These are phyloP conservation scores for Zaprionus kolodkinae DNA, from an alignment of 1,140 invertebrate genomes.

Conservation along the genomic window DNA sequence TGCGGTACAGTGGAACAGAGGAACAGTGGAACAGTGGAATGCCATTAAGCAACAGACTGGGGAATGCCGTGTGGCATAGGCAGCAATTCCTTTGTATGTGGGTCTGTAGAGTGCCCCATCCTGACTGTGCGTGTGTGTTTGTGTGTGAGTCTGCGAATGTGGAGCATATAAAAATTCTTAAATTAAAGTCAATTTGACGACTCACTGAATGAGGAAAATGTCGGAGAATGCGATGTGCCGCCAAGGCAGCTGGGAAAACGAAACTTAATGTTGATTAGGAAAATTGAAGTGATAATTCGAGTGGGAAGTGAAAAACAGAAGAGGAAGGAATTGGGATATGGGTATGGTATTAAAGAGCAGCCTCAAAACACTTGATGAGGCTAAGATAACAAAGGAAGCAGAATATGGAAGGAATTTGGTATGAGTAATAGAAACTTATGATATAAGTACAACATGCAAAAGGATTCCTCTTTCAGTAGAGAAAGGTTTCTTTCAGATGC, in stretches of 20 bases:
- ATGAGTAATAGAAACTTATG: no score
- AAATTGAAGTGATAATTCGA: slow-evolving; percentile 62
- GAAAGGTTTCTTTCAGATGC: no score
- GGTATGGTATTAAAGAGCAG: neutral
- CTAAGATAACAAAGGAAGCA: no score
- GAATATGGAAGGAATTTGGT: no score
- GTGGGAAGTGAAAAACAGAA: neutral
- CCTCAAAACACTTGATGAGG: neutral
- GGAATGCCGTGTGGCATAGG: slow-evolving; percentile 40
- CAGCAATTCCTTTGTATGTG: slow-evolving; percentile 68
- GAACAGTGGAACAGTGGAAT: slow-evolving; percentile 37
- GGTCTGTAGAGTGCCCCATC: neutral
- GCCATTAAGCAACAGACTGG: slow-evolving; percentile 66
- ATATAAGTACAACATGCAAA: no score
- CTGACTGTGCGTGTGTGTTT: neutral
- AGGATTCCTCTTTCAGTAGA: no score
- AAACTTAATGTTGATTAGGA: slow-evolving; percentile 68
- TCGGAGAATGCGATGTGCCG: slow-evolving; percentile 15
- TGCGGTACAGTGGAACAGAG: neutral
- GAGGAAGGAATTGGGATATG: no score
- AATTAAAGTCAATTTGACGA: slow-evolving; percentile 73
- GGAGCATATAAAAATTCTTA: slow-evolving; percentile 60
- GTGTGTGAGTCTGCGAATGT: slow-evolving; percentile 24
- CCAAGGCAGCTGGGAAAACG: slow-evolving; percentile 22
- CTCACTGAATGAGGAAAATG: slow-evolving; percentile 37